Evolutionary conservation across 2,888 invertebrate genomes (phyloP), one percentile per base, ranked within the genome.

Genomic region (Pollenia angustigena): DNA sequence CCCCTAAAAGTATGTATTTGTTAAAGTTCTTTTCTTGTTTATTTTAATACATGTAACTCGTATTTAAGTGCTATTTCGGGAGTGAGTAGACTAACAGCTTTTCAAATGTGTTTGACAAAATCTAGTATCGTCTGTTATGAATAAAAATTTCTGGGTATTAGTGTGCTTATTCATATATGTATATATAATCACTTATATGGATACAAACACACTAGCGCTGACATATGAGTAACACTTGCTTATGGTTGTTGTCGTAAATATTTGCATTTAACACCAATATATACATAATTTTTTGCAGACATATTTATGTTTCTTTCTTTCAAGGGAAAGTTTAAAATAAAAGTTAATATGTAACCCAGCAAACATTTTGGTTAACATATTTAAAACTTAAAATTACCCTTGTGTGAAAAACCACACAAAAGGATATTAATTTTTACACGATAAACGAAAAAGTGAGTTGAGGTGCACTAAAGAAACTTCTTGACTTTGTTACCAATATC

Each of bases 191-290:
- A 74, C 48, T 40, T 44, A 44, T 62, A 79, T 48, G 56, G 46
- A 72, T 58, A 62, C 23, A 42, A 23, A 66, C 46, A 60, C 16
- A 32, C n/a, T 52, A n/a, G 6, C 7, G 40, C 3, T 32, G 46
- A 54, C 42, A 56, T 56, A 69, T 23, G 62, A 40, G 48, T 12
- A 87, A 88, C 89, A 91, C 91, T 89, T 91, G 90, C 91, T 91
- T 91, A 90, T 90, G 90, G 89, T 88, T 90, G 91, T 60, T 75
- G 81, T 78, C 74, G 74, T 90, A 91, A 91, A 91, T 91, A 92
- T 91, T 91, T 92, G 90, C 91, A 91, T 91, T 92, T 91, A 91
- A 90, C 83, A 84, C 81, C 86, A 87, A 85, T 60, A 71, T 52
- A 50, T 66, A 60, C 46, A 18, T 66, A 60, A 23, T 60, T 64